Conservation (phyloP, 2,113 vertebrate species). For the Hippocampus comes region DNA sequence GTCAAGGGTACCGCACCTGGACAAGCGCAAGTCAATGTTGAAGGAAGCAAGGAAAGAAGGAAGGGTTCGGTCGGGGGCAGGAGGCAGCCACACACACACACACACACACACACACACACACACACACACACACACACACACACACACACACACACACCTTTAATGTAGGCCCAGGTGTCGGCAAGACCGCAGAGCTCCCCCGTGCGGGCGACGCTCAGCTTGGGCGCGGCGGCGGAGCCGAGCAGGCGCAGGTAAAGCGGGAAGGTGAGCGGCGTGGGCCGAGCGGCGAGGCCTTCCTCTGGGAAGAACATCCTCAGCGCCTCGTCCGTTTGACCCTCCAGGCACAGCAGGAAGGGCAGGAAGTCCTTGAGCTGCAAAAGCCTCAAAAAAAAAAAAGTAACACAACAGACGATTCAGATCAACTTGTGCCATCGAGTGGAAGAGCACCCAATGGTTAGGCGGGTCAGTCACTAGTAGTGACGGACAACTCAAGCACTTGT, state of each 20-base stretch:
- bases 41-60: background rate
- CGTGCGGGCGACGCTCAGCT: background rate
- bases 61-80: background rate
- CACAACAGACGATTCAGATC: background rate
- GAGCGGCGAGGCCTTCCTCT: constrained; percentile 22
- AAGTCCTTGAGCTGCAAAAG: constrained; percentile 12
- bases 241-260: constrained; percentile 63
- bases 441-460: no score
- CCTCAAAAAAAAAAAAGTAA: background rate
- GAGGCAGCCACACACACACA: no score
- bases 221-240: constrained; percentile 48
- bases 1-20: constrained; percentile 45
- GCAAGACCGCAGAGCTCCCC: constrained; percentile 23
- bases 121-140: constrained; percentile 26
- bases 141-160: constrained; percentile 43
- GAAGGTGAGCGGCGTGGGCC: constrained; percentile 54
- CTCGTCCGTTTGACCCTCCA: constrained; percentile 43
- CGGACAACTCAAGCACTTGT: no score
- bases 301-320: constrained; percentile 44
- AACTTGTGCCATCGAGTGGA: background rate
- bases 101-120: constrained; percentile 27
- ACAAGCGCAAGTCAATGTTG: background rate
- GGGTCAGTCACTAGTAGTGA: no score
- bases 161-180: constrained; percentile 45
- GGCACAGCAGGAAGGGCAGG: constrained; percentile 57